These are phyloP conservation scores for Sapayoa aenigma DNA, from an alignment of 2,113 vertebrate genomes.

Conservation along the genomic window DNA sequence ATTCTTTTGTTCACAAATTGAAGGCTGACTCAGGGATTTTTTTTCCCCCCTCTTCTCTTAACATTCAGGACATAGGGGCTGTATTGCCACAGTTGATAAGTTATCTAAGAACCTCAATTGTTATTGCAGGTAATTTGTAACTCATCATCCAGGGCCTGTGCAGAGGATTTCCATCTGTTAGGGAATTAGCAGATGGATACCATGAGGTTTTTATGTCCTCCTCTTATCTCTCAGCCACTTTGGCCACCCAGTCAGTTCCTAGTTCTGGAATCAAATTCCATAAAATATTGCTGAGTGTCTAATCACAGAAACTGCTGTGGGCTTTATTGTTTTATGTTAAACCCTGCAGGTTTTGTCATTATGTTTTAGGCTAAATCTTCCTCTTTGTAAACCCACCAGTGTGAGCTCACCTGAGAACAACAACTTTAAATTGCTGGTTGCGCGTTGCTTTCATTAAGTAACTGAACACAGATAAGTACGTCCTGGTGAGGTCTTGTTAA, in stretches of 20 bases:
- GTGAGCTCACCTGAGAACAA: neutral
- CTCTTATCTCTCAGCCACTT: neutral
- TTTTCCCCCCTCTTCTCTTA: neutral
- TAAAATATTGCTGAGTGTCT: neutral
- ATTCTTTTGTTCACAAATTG: neutral
- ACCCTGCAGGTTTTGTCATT: neutral
- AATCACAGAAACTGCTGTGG: neutral
- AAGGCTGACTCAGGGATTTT: neutral
- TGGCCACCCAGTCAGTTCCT: neutral
- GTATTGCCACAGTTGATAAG: neutral
- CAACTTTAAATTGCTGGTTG: neutral
- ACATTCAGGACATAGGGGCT: rapidly evolving
- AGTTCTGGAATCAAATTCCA: neutral
- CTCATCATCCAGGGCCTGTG: neutral
- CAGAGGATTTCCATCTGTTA: neutral
- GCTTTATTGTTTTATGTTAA: neutral
- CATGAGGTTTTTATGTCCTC: rapidly evolving
- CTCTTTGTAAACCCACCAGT: neutral
- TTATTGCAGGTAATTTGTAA: conserved; percentile 3
- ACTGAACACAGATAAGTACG: neutral
- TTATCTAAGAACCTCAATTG: neutral
- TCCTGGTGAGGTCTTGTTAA: neutral
- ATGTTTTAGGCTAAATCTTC: neutral
- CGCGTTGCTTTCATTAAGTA: neutral
- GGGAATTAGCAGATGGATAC: neutral